Base-by-base conservation (phyloP, 2,888 invertebrate species). In the Lingula anatina region DNA sequence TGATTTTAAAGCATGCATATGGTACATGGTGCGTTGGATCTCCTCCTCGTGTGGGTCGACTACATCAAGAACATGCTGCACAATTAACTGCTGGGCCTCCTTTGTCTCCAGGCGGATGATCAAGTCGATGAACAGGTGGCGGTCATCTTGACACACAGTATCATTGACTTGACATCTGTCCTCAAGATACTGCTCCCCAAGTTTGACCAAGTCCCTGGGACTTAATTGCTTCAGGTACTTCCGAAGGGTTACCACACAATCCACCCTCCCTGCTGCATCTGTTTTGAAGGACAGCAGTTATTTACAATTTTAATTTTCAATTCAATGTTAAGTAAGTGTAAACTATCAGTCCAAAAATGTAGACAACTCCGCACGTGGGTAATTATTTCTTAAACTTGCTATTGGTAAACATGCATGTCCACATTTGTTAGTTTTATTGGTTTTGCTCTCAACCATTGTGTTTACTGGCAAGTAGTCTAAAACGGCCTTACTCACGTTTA, bases 101-200 rank as follows among this genome's bases (percentile, higher is more conserved):
- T 45, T 40, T 39, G 57, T 58, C 25, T 58, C 59, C 25, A 55
- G 47, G n/a, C 55, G 35, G 9, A 58, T 55, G 12, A 64, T 40
- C 15, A 64, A 44, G 43, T 64, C 63, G 7, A 62, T 55, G 21
- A 59, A 56, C 25, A 64, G 53, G 20, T 53, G 53, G 15, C 57
- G 47, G 37, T 56, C 56, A 20, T 58, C 58, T 5, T 37, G 35
- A 43, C 63, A 64, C 2, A 49, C 15, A 2, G 54, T 49, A 28
- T 57, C 50, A 31, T 54, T 54, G 2, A 18, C 43, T 2, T 41
- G 46, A 45, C 63, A 64, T 5, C 36, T 26, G 5, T 40, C 44
- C n/a, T 48, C 53, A 2, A 64, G 42, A 4, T 47, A 51, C 0
- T 48, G 24, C 1, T 38, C 44, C 4, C 51, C 60, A 5, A 60